These are phyloP conservation scores for Chymomyza caudatula DNA, from an alignment of 2,888 invertebrate species.

Conservation along the genomic window DNA sequence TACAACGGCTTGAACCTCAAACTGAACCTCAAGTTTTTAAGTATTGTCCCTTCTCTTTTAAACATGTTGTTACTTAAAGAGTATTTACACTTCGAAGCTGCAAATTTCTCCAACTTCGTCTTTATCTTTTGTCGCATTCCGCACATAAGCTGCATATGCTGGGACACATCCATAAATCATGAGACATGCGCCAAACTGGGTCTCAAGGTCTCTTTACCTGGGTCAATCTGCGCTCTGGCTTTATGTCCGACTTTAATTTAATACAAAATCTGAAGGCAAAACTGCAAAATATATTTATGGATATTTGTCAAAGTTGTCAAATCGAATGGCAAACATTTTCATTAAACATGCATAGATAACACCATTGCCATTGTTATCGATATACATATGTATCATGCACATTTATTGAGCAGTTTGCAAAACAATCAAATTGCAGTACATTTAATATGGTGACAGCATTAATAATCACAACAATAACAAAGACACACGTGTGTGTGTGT, in stretches of 20 bases:
- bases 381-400: not conserved
- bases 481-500: not conserved
- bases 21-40: too few relatives aligned
- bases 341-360: not conserved
- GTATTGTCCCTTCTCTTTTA: too few relatives aligned
- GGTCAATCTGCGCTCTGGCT: not conserved
- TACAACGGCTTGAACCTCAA: too few relatives aligned
- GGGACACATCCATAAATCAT: not conserved
- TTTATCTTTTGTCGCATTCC: not conserved
- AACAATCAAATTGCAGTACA: not conserved
- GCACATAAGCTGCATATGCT: not conserved
- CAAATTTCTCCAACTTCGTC: not conserved
- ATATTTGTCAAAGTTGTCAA: not conserved
- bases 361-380: not conserved
- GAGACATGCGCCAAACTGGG: not conserved
- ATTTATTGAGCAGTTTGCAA: not conserved
- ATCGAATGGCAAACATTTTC: not conserved
- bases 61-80: not conserved
- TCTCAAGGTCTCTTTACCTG: not conserved
- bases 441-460: not conserved
- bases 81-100: not conserved
- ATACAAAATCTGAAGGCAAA: not conserved
- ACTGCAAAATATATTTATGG: not conserved
- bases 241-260: not conserved
- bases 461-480: slow-evolving; percentile 28